Evolutionary conservation across 2,113 vertebrate species (phyloP), one percentile per base, ranked within the genome.

Genomic region (Stigmatopora argus): DNA sequence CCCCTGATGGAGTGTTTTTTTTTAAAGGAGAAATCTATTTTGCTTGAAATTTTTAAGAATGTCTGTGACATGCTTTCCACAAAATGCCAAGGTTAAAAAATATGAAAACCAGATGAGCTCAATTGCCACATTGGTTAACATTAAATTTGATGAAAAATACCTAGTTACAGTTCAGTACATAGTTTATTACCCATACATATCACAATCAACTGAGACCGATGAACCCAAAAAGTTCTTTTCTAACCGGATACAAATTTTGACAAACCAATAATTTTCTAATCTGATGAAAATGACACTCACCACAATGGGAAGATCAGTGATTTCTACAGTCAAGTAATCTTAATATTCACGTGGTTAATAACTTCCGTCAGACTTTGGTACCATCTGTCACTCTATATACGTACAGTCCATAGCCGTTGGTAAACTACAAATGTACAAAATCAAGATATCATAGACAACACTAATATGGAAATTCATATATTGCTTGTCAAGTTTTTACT

Each of bases 101-200:
- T 10, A 41, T 41, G 38, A 10, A 41, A 41, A 41, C 38, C 38
- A 41, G 38, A 41, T 41, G 26, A 31, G 26, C 2, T 4, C 12
- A 46, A 46, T 14, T 46, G 46, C 15, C 46, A 17, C 5, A 15
- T 48, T 17, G 14, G 5, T 17, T 48, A 5, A 48, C 14, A 15
- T 17, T 46, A 46, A 12, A 46, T 46, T 46, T 48, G 4, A 15
- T 5, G 15, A 7, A 26, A 26, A 56, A 56, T 11, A 14, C 5
- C 21, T 56, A 31, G 53, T 56, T 89, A 85, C 85, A 72, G 85
- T 85, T 87, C 89, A 90, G 91, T 90, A 94, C 89, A 23, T 21
- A 92, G 85, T 31, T 31, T 31, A 31, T 31, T 85, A 74, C 1
- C 5, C 10, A 85, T 75, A 76, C 78, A 78, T 75, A 62, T 71